Percentiles rank a stretch among this genome's conserved stretches.
These are phyloP conservation scores for Uropetala carovei DNA, from an alignment of 2,888 invertebrate genomes.

Conservation along the genomic window DNA sequence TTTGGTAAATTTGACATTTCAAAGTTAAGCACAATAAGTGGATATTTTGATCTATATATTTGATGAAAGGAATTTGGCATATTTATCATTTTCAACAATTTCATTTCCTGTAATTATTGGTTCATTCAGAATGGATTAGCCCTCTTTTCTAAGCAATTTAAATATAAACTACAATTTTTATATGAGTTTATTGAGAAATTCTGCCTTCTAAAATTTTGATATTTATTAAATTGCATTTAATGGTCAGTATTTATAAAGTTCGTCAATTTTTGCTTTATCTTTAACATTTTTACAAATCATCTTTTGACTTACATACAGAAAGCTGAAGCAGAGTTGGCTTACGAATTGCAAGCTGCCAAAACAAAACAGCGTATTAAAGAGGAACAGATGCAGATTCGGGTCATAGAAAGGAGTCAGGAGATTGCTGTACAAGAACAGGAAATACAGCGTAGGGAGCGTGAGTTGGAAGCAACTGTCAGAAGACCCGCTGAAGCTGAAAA, in stretches of 20 bases:
- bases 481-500: conserved; percentile 98
- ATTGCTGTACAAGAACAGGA: conserved; percentile 98
- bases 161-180: background rate
- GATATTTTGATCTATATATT: too few relatives aligned
- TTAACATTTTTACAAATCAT: background rate
- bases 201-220: too few relatives aligned
- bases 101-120: too few relatives aligned
- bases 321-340: conserved; percentile 96
- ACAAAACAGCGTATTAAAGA: conserved; percentile 97
- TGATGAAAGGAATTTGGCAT: too few relatives aligned
- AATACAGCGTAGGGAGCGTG: conserved; percentile 92
- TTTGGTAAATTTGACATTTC: too few relatives aligned
- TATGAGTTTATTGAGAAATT: too few relatives aligned
- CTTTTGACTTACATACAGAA: conserved; percentile 74
- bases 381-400: conserved; percentile 97
- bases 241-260: too few relatives aligned
- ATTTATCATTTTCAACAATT: too few relatives aligned
- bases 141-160: background rate
- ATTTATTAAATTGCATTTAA: background rate
- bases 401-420: conserved; percentile 93
- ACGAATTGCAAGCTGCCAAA: conserved; percentile 95
- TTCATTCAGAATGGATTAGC: background rate
- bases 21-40: too few relatives aligned
- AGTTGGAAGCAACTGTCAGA: conserved; percentile 93
- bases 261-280: conserved; percentile 34